phyloP scores from a whole-genome alignment of 2,888 invertebrate species.

The Epinotia bilunana region DNA sequence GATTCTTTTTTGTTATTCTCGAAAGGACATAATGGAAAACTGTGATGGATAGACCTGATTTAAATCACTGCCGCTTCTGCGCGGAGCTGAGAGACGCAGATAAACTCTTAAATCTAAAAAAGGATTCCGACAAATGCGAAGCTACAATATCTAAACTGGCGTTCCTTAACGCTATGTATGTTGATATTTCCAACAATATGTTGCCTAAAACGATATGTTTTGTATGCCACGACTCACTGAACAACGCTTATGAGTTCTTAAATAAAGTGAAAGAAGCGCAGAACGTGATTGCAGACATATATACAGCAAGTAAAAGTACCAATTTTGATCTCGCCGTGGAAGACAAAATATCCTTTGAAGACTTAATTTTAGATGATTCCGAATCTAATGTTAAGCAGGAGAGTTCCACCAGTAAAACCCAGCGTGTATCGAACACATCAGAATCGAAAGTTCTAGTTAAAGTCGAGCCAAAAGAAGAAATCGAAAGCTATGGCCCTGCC shows the following conservation, averaged over 20 bases:
- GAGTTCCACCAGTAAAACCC: slow-evolving; percentile 17
- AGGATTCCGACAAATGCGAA: slow-evolving; percentile 59
- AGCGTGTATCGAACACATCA: slow-evolving; percentile 25
- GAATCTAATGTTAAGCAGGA: slow-evolving; percentile 54
- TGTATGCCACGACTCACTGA: slow-evolving; percentile 69
- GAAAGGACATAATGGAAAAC: slow-evolving; percentile 55
- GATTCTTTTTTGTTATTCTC: slow-evolving; percentile 20
- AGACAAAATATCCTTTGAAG: slow-evolving; percentile 63
- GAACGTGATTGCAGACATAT: slow-evolving; percentile 59
- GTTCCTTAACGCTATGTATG: slow-evolving; percentile 71
- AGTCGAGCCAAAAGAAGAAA: slow-evolving; percentile 68
- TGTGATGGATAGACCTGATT: slow-evolving; percentile 41
- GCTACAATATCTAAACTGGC: slow-evolving; percentile 64
- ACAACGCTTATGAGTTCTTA: slow-evolving; percentile 71
- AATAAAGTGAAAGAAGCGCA: slow-evolving; percentile 66
- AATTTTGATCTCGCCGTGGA: slow-evolving; percentile 64
- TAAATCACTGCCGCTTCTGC: slow-evolving; percentile 69
- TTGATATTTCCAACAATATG: slow-evolving; percentile 63
- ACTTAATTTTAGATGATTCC: slow-evolving; percentile 55
- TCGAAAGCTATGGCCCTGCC: slow-evolving; percentile 46
- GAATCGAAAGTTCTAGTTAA: slow-evolving; percentile 57
- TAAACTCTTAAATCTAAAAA: slow-evolving; percentile 63
- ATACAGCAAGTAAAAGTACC: slow-evolving; percentile 50
- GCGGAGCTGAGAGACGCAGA: slow-evolving; percentile 62
- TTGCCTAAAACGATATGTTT: slow-evolving; percentile 74